Conservation (phyloP, 2,113 vertebrate genomes). For the Tenrec ecaudatus region DNA sequence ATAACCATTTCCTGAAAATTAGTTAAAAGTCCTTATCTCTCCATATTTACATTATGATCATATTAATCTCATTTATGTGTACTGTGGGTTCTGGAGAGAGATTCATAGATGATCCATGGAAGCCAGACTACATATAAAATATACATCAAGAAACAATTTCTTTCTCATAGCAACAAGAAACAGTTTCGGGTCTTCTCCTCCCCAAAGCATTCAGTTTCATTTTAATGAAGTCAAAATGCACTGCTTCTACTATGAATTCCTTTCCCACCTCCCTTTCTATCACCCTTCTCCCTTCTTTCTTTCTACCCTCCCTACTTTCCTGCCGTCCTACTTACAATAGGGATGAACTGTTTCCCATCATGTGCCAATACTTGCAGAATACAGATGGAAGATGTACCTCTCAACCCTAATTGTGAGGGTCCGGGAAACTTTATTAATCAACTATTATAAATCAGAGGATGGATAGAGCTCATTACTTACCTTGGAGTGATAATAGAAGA, state of each 20-base stretch:
- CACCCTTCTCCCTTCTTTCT: neutral
- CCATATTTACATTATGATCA: constrained; percentile 14
- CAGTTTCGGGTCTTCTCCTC: constrained; percentile 23
- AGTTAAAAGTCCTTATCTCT: constrained; percentile 62
- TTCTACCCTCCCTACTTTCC: neutral
- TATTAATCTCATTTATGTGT: constrained; percentile 37
- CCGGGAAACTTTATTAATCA: neutral
- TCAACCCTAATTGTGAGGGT: neutral
- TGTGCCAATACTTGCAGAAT: neutral
- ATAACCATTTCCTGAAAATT: constrained; percentile 54
- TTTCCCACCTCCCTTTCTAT: too few relatives aligned
- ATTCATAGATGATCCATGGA: neutral
- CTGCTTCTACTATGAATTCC: neutral
- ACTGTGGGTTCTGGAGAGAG: neutral
- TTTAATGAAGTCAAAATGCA: neutral
- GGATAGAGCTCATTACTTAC: fast-evolving
- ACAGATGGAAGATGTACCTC: neutral
- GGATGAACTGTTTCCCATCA: neutral
- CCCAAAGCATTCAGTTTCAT: neutral
- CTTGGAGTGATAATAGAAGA: too few relatives aligned
- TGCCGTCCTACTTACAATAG: neutral
- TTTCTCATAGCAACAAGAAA: neutral
- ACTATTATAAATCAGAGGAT: neutral
- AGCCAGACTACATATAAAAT: neutral
- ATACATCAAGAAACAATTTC: neutral